Conservation (phyloP, 2,888 invertebrate species). For the Trissolcus japonicus region DNA sequence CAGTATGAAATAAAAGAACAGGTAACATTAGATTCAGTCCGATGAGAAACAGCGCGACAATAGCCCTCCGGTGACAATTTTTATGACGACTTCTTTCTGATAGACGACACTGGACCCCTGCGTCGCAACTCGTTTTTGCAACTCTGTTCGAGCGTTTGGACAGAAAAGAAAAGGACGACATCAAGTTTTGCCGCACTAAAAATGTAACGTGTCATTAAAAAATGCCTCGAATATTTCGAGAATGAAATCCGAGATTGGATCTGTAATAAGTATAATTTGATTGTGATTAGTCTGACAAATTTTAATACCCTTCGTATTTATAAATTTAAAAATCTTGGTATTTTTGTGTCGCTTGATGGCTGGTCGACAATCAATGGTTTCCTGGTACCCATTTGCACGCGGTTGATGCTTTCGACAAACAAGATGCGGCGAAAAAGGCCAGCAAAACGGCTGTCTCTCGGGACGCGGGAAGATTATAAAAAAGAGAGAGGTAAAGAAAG, state of each 20-base stretch:
- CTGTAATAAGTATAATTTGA: constrained; percentile 45
- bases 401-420: constrained; percentile 56
- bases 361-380: constrained; percentile 53
- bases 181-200: not conserved
- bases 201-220: constrained; percentile 28
- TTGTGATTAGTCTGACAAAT: constrained; percentile 26
- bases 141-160: not conserved
- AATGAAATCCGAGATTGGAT: constrained; percentile 24
- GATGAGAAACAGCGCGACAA: constrained; percentile 40
- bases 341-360: constrained; percentile 30
- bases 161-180: constrained; percentile 9
- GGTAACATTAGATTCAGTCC: constrained; percentile 8
- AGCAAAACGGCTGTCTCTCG: constrained; percentile 49
- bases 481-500: constrained; percentile 53
- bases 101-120: constrained; percentile 46
- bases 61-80: constrained; percentile 25
- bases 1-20: constrained; percentile 20
- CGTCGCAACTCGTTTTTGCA: constrained; percentile 29
- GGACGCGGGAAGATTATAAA: constrained; percentile 55
- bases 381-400: constrained; percentile 56
- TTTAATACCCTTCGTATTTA: constrained; percentile 22
- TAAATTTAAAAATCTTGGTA: not conserved
- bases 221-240: constrained; percentile 17
- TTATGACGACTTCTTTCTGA: constrained; percentile 32
- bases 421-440: constrained; percentile 44